Conservation (phyloP, 1,140 invertebrate species). For the Zophobas morio region DNA sequence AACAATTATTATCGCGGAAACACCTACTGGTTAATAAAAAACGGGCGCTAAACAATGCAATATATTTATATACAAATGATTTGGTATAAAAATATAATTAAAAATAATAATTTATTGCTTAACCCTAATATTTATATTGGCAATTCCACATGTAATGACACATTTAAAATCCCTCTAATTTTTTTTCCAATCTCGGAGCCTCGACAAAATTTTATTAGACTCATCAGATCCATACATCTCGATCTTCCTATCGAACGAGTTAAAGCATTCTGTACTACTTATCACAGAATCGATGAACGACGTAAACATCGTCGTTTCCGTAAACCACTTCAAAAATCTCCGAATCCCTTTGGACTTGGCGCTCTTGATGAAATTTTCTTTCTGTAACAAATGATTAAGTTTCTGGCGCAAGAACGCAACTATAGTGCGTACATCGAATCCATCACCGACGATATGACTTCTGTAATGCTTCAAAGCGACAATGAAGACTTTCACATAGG, state of each 20-base stretch:
- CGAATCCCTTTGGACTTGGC: conserved; percentile 74
- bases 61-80: not conserved
- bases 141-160: not conserved
- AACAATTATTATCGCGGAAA: no score
- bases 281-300: conserved; percentile 65
- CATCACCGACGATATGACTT: conserved; percentile 69
- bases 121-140: no score
- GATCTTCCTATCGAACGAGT: conserved; percentile 63
- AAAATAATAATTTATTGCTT: not conserved
- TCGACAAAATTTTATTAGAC: conserved; percentile 46
- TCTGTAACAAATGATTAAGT: conserved; percentile 58
- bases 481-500: conserved; percentile 78
- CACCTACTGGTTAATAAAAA: no score
- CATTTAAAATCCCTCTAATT: not conserved
- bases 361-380: conserved; percentile 62
- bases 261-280: conserved; percentile 59
- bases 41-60: no score
- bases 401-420: conserved; percentile 2
- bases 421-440: conserved; percentile 72
- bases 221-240: conserved; percentile 59
- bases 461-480: conserved; percentile 76
- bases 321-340: conserved; percentile 87
- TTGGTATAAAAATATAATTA: not conserved
- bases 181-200: conserved; percentile 33
- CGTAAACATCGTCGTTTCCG: conserved; percentile 85